Percentiles rank a stretch among this genome's conserved stretches.
These are phyloP conservation scores for Decapterus maruadsi DNA, from an alignment of 2,797 vertebrate species.

Conservation along the genomic window DNA sequence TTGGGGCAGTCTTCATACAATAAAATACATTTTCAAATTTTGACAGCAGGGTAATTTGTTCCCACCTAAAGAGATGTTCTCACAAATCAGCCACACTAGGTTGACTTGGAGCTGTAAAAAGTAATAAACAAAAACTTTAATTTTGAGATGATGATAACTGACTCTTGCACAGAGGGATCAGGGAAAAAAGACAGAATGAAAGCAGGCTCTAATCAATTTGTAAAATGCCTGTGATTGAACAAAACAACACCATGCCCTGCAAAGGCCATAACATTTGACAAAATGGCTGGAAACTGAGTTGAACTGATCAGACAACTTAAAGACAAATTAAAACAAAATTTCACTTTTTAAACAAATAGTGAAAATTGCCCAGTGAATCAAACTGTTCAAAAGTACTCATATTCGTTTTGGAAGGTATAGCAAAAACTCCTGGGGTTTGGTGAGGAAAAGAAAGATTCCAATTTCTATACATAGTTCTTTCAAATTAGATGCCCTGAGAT, in stretches of 20 bases:
- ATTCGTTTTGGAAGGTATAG: no score
- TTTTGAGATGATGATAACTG: constrained; percentile 50
- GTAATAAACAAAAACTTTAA: constrained; percentile 45
- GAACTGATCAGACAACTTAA: neutral
- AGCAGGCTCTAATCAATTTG: constrained; percentile 35
- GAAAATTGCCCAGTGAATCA: neutral
- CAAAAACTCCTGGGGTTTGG: neutral
- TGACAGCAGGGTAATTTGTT: constrained; percentile 52
- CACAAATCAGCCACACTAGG: constrained; percentile 59
- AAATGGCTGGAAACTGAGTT: constrained; percentile 1
- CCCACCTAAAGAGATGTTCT: constrained; percentile 43
- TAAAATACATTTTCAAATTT: no score
- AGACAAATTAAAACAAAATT: neutral
- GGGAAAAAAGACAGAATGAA: neutral
- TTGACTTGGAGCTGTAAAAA: constrained; percentile 35
- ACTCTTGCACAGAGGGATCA: constrained; percentile 17
- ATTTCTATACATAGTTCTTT: constrained; percentile 11
- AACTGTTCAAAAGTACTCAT: neutral
- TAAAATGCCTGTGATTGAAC: constrained; percentile 15
- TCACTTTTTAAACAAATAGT: neutral
- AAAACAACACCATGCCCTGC: constrained; percentile 11
- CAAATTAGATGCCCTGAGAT: constrained; percentile 3
- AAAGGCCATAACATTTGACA: constrained; percentile 21
- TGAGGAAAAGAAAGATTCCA: neutral
- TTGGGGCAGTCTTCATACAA: no score